These are phyloP conservation scores for Boulengeromyrus knoepffleri DNA, from an alignment of 2,113 vertebrate genomes.

Conservation along the genomic window DNA sequence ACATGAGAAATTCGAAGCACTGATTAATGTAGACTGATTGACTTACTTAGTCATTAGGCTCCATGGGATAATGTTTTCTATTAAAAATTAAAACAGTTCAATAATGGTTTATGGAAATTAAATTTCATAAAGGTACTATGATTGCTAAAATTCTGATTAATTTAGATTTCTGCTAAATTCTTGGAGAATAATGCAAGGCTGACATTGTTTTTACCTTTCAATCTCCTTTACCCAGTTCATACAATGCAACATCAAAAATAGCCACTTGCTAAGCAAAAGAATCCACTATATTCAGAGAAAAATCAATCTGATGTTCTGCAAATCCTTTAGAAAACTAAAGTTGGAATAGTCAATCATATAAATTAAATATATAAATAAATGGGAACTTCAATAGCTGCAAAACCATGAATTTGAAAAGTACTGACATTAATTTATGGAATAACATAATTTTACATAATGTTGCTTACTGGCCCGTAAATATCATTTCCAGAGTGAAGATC, in stretches of 20 bases:
- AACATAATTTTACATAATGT: background rate
- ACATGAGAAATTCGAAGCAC: background rate
- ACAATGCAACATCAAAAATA: conserved; percentile 32
- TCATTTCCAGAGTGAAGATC: background rate
- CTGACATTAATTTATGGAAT: background rate
- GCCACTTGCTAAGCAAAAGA: conserved; percentile 12
- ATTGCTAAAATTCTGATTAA: conserved; percentile 27
- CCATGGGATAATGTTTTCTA: background rate
- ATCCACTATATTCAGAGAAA: conserved; percentile 23
- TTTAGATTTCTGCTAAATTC: conserved; percentile 31
- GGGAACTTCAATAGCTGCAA: background rate
- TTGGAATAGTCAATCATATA: background rate
- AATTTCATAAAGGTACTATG: background rate
- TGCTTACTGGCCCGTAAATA: background rate
- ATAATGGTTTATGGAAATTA: background rate
- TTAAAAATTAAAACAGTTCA: background rate
- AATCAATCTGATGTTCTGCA: conserved; percentile 18
- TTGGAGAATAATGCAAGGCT: conserved; percentile 34
- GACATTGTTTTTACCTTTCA: conserved; percentile 34
- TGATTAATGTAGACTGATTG: background rate
- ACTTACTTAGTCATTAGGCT: background rate
- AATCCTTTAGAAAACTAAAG: conserved; percentile 27
- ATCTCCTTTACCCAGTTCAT: conserved; percentile 36
- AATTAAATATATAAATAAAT: background rate
- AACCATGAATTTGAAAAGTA: background rate